These are phyloP conservation scores for Coreoperca whiteheadi DNA, from an alignment of 2,113 vertebrate species.

Conservation along the genomic window DNA sequence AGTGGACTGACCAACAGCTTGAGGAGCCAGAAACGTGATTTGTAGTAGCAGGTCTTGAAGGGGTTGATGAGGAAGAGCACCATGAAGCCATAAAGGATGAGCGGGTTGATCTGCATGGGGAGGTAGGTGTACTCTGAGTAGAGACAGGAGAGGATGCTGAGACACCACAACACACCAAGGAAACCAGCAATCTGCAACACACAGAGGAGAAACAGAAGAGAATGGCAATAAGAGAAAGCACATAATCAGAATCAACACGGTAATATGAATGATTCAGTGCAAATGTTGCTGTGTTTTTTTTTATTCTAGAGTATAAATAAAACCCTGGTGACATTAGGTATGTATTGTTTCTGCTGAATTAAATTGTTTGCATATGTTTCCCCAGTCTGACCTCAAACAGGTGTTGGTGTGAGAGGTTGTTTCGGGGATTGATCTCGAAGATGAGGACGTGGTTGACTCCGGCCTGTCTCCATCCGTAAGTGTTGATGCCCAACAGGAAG, in stretches of 20 bases:
- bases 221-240: slow-evolving; percentile 24
- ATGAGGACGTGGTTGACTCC: slow-evolving; percentile 98
- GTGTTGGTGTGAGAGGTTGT: slow-evolving; percentile 96
- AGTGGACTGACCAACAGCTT: slow-evolving; percentile 92
- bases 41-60: slow-evolving; percentile 98
- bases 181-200: slow-evolving; percentile 93
- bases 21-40: slow-evolving; percentile 99
- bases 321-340: neutral
- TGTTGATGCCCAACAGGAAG: slow-evolving; percentile 97
- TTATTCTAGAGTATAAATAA: slow-evolving; percentile 11
- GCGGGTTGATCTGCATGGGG: slow-evolving; percentile 96
- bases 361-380: neutral
- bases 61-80: slow-evolving; percentile 97
- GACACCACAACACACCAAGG: slow-evolving; percentile 96
- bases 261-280: slow-evolving; percentile 12
- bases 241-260: slow-evolving; percentile 16
- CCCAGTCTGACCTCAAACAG: slow-evolving; percentile 91
- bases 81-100: slow-evolving; percentile 96
- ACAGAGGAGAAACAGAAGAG: slow-evolving; percentile 13
- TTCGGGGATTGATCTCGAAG: slow-evolving; percentile 96
- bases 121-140: slow-evolving; percentile 88
- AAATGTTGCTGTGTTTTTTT: slow-evolving; percentile 9
- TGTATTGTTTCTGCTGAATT: slow-evolving; percentile 14
- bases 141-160: slow-evolving; percentile 96
- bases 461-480: slow-evolving; percentile 94